Base-by-base conservation (phyloP, 1,140 invertebrate genomes). In the Trichonephila clavipes region DNA sequence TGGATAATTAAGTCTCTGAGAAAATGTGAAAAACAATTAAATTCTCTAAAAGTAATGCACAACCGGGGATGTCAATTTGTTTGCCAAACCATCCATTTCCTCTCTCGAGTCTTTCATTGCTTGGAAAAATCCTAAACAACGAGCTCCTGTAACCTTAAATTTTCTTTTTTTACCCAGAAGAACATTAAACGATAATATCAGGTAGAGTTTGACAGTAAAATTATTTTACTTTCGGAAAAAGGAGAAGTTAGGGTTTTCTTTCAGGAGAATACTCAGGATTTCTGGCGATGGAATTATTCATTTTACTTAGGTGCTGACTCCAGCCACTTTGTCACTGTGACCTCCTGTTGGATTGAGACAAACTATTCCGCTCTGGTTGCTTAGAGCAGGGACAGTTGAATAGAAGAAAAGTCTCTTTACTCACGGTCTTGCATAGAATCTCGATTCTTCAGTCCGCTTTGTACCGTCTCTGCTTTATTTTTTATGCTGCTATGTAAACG, bases 251-350 rank as follows among this genome's bases (percentile, higher is more conserved):
- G 28, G 12, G 16, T 34, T 77, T 16, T 28, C 28, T 77, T 28
- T 7, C 16, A 19, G 69, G 28, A 12, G 69, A 14, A 4, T 77
- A 34, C 28, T 14, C 28, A 16, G 28, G 69, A 28, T 28, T 16
- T 28, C 7, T 51, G 51, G 10, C 2, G 51, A 10, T 4, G 69
- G 69, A 77, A 77, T 77, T 77, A 77, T 77, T 77, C 69, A 77
- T 77, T 77, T 77, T 28, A 34, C 69, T 24, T 34, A 16, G 28
- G 69, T 77, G 28, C 69, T 77, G 88, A 77, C 64, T 66, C 44
- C 59, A n/a, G 40, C 88, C 69, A 89, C 88, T 89, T 89, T 89
- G 88, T 51, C 51, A 51, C 10, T 51, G 51, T 10, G 6, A 51
- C 51, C 51, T 51, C 51, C 51, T 51, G 51, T 51, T 51, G 51